phyloP scores from a whole-genome alignment of 1,140 invertebrate species.

The Saccostrea glomerata region DNA sequence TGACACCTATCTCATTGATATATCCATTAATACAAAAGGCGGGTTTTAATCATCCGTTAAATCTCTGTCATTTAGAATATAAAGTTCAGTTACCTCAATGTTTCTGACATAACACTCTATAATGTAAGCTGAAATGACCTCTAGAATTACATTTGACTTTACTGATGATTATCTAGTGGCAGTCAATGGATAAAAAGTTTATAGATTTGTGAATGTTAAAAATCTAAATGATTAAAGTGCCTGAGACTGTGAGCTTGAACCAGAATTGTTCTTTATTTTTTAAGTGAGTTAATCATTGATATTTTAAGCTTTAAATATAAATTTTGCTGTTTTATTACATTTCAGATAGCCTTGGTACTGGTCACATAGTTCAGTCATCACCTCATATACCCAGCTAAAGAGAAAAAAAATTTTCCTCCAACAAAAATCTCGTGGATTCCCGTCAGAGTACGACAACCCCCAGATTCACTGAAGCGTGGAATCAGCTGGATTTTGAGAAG shows the following conservation, averaged over 20 bases:
- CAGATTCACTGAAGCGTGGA: too few species aligned
- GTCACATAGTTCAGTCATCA: not conserved
- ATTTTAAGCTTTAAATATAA: too few species aligned
- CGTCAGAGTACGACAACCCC: not conserved
- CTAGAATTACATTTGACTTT: not conserved
- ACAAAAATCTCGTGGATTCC: not conserved
- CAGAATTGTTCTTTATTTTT: not conserved
- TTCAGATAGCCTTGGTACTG: not conserved
- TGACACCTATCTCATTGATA: not conserved
- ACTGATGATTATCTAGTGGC: not conserved
- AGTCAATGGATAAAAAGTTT: not conserved
- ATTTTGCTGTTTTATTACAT: not conserved
- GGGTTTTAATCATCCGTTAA: not conserved
- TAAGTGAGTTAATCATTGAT: not conserved
- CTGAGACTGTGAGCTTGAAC: not conserved
- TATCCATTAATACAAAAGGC: constrained; percentile 13
- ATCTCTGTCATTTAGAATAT: not conserved
- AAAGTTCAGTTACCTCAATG: constrained; percentile 1
- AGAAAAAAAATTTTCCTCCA: not conserved
- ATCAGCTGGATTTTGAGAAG: too few species aligned
- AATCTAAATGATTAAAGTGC: not conserved
- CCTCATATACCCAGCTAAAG: too few species aligned
- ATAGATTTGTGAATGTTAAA: not conserved
- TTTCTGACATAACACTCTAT: not conserved
- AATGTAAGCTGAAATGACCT: constrained; percentile 25